phyloP scores from a whole-genome alignment of 2,797 vertebrate species.

The Malacoraja senta region DNA sequence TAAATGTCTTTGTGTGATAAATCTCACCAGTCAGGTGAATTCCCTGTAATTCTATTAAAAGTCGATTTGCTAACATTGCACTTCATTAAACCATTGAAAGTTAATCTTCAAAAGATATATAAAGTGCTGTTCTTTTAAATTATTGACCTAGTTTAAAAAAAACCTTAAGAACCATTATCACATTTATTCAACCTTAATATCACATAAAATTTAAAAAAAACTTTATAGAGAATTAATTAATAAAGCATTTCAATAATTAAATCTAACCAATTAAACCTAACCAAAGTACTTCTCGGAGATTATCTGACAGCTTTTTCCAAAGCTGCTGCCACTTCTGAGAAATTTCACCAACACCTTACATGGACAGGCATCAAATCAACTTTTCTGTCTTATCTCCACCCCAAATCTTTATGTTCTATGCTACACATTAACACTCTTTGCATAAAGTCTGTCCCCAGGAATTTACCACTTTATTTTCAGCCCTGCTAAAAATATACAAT shows the following conservation, averaged over 20 bases:
- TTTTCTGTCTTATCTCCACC: neutral
- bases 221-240: slow-evolving; percentile 19
- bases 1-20: neutral
- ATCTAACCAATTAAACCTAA: neutral
- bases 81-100: neutral
- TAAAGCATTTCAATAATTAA: slow-evolving; percentile 28
- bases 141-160: slow-evolving; percentile 10
- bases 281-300: neutral
- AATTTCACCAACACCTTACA: neutral
- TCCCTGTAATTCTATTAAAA: neutral
- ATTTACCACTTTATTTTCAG: neutral
- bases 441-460: neutral
- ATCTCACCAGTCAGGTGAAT: neutral
- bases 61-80: slow-evolving; percentile 15
- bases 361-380: neutral
- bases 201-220: neutral
- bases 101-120: slow-evolving; percentile 20
- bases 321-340: neutral
- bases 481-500: neutral
- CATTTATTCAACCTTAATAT: slow-evolving; percentile 2
- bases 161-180: neutral
- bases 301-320: neutral
- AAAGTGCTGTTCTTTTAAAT: slow-evolving; percentile 1
- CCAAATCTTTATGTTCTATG: too few relatives aligned
- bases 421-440: neutral